Evolutionary conservation across 2,113 vertebrate species (phyloP), one percentile per base, ranked within the genome.

Genomic region (Lates calcarifer): DNA sequence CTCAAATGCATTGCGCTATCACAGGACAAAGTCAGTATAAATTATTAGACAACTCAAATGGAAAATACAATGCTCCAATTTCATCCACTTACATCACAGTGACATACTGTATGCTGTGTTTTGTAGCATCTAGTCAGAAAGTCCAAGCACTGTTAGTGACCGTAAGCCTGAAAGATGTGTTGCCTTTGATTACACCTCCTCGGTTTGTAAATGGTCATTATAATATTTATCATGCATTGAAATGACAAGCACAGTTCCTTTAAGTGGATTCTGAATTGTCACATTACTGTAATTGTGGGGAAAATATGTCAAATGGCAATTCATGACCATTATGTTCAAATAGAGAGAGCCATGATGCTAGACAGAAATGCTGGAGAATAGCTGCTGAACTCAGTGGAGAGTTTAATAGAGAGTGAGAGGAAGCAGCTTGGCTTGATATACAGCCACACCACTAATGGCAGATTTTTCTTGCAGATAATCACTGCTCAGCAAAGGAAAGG

Each of bases 401-500:
- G 55, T 83, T 76, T 82, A 85, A 79, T 72, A 56, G 83, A 71
- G 82, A 86, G 69, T 66, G 84, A 87, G 61, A 77, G 68, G 75
- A 85, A 81, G 73, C 57, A 47, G 79, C 57, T 64, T 8, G 33
- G 65, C 74, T 87, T 84, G 79, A 89, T 92, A 31, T 69, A 79
- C 69, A 60, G 61, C 74, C 75, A 14, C 28, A 43, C 31, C 58
- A 14, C 70, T 77, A 85, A 90, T 82, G 65, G 73, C 56, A 62
- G 74, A 80, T 73, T 71, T 79, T 63, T 83, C 67, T 65, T 62
- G 70, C 63, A 76, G 89, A 90, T 92, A 90, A 89, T 83, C 85
- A 66, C 61, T 56, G 73, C 84, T 86, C 80, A 69, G 78, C 67
- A 72, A 24, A 49, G 70, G 58, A 67, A 45, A 66, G 29, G 45